Conservation (phyloP, 2,113 vertebrate species). For the Muscicapa adusta region DNA sequence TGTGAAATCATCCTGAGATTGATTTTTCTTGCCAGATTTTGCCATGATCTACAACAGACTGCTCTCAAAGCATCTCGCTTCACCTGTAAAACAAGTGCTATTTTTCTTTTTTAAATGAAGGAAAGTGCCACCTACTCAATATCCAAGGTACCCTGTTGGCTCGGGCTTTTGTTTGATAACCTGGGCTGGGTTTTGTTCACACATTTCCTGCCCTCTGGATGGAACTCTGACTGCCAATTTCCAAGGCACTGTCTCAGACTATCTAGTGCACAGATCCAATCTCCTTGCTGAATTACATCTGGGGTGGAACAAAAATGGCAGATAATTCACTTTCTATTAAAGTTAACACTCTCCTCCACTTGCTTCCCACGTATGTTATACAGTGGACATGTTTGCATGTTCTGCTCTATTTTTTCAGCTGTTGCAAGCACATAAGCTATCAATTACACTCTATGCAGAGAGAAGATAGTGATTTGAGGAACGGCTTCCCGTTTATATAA, state of each 20-base stretch:
- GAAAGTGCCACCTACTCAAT: background rate
- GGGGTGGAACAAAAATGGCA: conserved; percentile 33
- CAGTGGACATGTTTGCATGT: conserved; percentile 14
- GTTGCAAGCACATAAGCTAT: conserved; percentile 56
- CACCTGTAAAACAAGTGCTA: conserved; percentile 18
- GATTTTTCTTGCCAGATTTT: conserved; percentile 45
- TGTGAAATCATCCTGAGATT: conserved; percentile 51
- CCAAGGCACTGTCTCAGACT: background rate
- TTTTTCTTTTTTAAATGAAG: conserved; percentile 37
- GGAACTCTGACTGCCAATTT: conserved; percentile 21
- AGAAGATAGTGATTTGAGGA: conserved; percentile 50
- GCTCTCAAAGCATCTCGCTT: background rate
- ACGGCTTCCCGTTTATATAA: conserved; percentile 16
- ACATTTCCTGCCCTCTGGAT: background rate
- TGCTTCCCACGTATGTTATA: conserved; percentile 43
- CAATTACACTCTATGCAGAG: conserved; percentile 54
- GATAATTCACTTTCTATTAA: conserved; percentile 42
- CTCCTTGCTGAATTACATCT: conserved; percentile 51
- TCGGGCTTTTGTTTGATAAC: background rate
- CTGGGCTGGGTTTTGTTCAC: background rate
- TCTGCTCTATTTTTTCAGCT: conserved; percentile 76
- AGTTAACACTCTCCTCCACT: conserved; percentile 44
- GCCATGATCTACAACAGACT: conserved; percentile 6
- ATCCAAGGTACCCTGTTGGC: background rate
- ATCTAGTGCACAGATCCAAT: conserved; percentile 11